Base-by-base conservation (phyloP, 2,888 invertebrate species). In the Mimas tiliae region DNA sequence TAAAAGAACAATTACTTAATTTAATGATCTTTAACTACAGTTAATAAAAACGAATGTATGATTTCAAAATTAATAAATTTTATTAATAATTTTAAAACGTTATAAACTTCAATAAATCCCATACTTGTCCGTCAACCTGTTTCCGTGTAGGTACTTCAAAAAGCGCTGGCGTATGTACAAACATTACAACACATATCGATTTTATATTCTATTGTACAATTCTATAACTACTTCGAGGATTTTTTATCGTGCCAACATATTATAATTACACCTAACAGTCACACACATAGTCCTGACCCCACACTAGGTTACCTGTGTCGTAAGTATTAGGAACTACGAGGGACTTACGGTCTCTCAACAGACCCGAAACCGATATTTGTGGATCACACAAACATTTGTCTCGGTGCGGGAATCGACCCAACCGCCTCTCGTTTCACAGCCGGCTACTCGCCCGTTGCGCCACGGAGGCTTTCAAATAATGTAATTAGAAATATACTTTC, bases 81-180 rank as follows among this genome's bases (percentile, higher is more conserved):
- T 70, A 69, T 70, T 68, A 66, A 73, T 72, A 71, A 82, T 81
- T 76, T 79, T 79, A 38, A 82, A 80, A 82, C 74, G 76, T 86
- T 82, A 85, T 78, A 83, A 80, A 80, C 81, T 81, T 84, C 71
- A 79, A 82, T 81, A 83, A 82, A 80, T 80, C 79, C 75, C 71
- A 72, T 79, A 82, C 73, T 70, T 79, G 79, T 74, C 71, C 68
- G 73, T 69, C 74, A 79, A 79, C 84, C 79, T 83, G 84, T 80
- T 80, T 83, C 81, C 72, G 52, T 69, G 69, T 69, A 69, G 33
- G 45, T 33, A 53, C 14, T 16, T 53, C 27, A 14, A 27, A n/a
- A 64, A 45, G 64, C 45, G 45, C 11, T 16, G 27, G 27, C 27
- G 12, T 16, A 55, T 64, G 45, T 64, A 16, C 47, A 33, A 33